Conservation (phyloP, 1,140 invertebrate genomes). For the Calephelis nemesis region DNA sequence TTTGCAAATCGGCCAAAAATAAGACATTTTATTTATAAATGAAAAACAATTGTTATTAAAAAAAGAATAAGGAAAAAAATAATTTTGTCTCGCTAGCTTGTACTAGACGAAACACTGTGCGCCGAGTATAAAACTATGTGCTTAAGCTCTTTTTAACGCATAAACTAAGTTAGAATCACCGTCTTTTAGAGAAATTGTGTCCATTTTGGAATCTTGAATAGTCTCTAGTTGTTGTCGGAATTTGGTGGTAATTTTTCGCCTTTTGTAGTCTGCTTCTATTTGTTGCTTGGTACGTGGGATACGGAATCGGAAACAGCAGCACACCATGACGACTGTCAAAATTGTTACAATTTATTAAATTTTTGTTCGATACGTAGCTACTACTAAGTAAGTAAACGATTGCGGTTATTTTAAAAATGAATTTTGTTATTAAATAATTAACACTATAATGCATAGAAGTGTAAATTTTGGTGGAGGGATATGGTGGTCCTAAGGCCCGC, state of each 20-base stretch:
- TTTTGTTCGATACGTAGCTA: no score
- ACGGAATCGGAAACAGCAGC: slow-evolving; percentile 91
- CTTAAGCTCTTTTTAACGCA: not conserved
- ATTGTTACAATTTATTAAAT: no score
- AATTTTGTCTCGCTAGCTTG: not conserved
- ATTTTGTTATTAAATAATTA: no score
- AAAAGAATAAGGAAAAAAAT: slow-evolving; percentile 2
- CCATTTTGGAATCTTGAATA: slow-evolving; percentile 92
- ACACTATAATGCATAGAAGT: no score
- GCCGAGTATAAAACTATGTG: not conserved
- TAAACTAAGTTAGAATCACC: slow-evolving; percentile 77
- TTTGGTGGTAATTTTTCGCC: slow-evolving; percentile 89
- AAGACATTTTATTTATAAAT: not conserved
- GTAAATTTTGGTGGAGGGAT: no score
- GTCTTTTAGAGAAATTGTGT: slow-evolving; percentile 88
- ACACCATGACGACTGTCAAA: slow-evolving; percentile 85
- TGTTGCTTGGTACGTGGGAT: slow-evolving; percentile 95
- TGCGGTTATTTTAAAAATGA: no score
- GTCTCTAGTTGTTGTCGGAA: slow-evolving; percentile 89
- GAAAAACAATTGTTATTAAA: no score
- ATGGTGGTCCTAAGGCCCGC: no score
- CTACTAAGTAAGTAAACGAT: no score
- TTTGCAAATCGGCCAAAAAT: no score
- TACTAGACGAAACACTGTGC: slow-evolving; percentile 9
- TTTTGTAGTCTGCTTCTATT: slow-evolving; percentile 93